Evolutionary conservation across 2,113 vertebrate genomes (phyloP).

Genomic region (Chionis minor): DNA sequence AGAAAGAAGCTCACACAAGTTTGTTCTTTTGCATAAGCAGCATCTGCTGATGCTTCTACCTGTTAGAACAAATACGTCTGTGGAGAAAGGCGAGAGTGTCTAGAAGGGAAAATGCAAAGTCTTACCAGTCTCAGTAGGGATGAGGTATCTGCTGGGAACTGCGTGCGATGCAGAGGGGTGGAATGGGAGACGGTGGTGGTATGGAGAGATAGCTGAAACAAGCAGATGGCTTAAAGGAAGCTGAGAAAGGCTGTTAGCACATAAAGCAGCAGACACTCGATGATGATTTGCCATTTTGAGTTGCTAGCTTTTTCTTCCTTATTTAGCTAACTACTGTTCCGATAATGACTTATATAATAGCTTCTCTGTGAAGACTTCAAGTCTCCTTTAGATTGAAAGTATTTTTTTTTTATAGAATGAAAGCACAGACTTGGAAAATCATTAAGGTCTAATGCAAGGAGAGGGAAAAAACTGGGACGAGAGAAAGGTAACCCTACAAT

Average conservation of each 20-base stretch:
- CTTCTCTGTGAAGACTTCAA: neutral
- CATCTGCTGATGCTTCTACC: neutral
- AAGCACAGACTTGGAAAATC: neutral
- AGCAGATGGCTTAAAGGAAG: slow-evolving; percentile 57
- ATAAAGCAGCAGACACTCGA: slow-evolving; percentile 35
- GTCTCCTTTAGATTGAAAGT: neutral
- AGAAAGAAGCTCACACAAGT: neutral
- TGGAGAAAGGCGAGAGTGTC: neutral
- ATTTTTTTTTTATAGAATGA: neutral
- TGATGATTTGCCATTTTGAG: slow-evolving; percentile 53
- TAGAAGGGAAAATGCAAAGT: neutral
- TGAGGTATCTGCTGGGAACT: neutral
- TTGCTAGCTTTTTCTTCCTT: slow-evolving; percentile 30
- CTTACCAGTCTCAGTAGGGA: neutral
- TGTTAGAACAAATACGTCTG: neutral
- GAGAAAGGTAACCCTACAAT: neutral
- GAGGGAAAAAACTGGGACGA: neutral
- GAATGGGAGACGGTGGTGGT: neutral
- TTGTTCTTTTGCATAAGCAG: neutral
- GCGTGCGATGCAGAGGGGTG: neutral
- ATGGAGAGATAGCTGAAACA: slow-evolving; percentile 49
- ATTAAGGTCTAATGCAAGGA: neutral
- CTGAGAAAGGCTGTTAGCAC: slow-evolving; percentile 54
- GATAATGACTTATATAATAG: slow-evolving; percentile 14
- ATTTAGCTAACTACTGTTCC: slow-evolving; percentile 22